phyloP scores from a whole-genome alignment of 2,113 vertebrate species.

The Rhynchopsitta pachyrhyncha region DNA sequence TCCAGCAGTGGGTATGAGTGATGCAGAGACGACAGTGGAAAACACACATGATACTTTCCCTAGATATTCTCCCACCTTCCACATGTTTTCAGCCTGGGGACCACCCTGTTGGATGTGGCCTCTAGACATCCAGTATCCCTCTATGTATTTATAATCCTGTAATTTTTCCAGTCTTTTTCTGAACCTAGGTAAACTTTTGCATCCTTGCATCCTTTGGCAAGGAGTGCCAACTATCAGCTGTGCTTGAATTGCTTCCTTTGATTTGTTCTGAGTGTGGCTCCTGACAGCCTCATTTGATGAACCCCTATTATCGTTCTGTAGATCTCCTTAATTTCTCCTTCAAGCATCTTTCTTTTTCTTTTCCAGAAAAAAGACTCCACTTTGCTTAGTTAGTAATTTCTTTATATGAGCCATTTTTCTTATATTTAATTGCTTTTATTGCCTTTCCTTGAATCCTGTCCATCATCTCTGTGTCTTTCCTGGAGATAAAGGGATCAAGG shows the following conservation, averaged over 20 bases:
- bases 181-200: background rate
- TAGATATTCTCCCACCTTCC: background rate
- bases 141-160: background rate
- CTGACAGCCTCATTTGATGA: background rate
- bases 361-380: background rate
- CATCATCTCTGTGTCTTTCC: background rate
- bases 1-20: background rate
- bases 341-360: background rate
- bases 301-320: background rate
- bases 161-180: background rate
- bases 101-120: background rate
- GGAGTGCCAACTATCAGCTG: background rate
- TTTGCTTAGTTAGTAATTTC: background rate
- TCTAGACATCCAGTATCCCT: background rate
- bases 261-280: background rate
- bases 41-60: background rate
- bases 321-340: background rate
- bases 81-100: background rate
- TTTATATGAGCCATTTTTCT: background rate
- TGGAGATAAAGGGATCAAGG: background rate
- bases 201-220: background rate
- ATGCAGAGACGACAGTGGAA: background rate
- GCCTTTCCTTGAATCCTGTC: background rate
- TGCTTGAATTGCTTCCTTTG: background rate
- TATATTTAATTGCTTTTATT: background rate